phyloP scores from a whole-genome alignment of 2,113 vertebrate species.

The Chaenocephalus aceratus region DNA sequence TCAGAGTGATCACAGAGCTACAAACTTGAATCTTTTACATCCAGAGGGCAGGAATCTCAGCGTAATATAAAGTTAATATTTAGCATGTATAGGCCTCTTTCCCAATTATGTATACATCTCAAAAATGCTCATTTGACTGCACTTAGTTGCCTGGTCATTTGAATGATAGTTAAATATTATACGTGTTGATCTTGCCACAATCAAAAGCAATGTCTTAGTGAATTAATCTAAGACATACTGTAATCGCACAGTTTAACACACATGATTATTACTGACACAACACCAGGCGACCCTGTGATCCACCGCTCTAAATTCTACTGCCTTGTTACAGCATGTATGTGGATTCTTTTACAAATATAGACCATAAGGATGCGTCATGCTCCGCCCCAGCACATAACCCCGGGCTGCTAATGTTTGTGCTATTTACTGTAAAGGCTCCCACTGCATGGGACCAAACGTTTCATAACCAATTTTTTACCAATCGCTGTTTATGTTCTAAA shows the following conservation, averaged over 20 bases:
- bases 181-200: too few relatives aligned
- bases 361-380: constrained; percentile 45
- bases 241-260: too few relatives aligned
- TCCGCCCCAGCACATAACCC: not conserved
- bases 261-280: not conserved
- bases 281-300: not conserved
- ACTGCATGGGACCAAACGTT: constrained; percentile 31
- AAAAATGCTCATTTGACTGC: not conserved
- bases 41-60: not conserved
- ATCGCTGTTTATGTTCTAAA: constrained; percentile 38
- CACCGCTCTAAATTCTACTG: not conserved
- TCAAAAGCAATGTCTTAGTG: not conserved
- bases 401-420: constrained; percentile 37
- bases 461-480: constrained; percentile 21
- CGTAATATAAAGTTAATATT: not conserved
- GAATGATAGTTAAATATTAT: not conserved
- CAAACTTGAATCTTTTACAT: too few relatives aligned
- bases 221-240: not conserved
- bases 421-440: constrained; percentile 41
- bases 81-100: not conserved
- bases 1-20: too few relatives aligned
- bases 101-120: not conserved
- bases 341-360: constrained; percentile 31
- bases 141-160: not conserved
- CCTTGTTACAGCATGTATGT: too few relatives aligned